These are phyloP conservation scores for Drosophila ogumai DNA, from an alignment of 1,140 invertebrate genomes.

Conservation along the genomic window DNA sequence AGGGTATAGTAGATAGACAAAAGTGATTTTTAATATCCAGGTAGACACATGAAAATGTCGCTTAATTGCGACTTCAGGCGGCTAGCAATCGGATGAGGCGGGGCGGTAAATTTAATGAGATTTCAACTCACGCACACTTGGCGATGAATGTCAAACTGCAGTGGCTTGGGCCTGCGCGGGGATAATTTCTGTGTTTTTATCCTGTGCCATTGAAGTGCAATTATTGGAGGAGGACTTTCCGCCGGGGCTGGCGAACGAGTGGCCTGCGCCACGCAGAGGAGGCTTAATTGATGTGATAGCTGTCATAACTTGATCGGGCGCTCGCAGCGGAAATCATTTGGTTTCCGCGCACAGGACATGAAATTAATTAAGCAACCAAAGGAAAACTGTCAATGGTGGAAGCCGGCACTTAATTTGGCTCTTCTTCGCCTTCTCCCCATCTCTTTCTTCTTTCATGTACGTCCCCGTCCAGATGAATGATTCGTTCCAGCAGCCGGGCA, in stretches of 20 bases:
- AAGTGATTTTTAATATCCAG: slow-evolving; percentile 52
- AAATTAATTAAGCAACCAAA: slow-evolving; percentile 57
- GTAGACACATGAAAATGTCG: slow-evolving; percentile 37
- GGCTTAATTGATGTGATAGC: slow-evolving; percentile 55
- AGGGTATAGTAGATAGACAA: slow-evolving; percentile 10
- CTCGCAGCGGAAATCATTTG: slow-evolving; percentile 40
- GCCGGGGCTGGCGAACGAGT: slow-evolving; percentile 18
- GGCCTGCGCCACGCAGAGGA: neutral
- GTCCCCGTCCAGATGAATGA: slow-evolving; percentile 88
- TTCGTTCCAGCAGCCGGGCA: slow-evolving; percentile 89
- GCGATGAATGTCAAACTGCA: slow-evolving; percentile 48
- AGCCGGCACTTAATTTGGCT: slow-evolving; percentile 51
- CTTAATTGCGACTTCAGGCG: slow-evolving; percentile 56
- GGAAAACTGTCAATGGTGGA: slow-evolving; percentile 48
- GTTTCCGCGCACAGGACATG: slow-evolving; percentile 39
- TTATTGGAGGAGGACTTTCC: slow-evolving; percentile 40
- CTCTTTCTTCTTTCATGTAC: slow-evolving; percentile 1
- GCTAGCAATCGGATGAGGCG: slow-evolving; percentile 11
- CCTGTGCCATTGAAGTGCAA: slow-evolving; percentile 41
- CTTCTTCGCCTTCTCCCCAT: slow-evolving; percentile 12
- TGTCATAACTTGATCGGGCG: slow-evolving; percentile 50
- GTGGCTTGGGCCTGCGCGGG: slow-evolving; percentile 13
- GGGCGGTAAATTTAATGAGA: slow-evolving; percentile 51
- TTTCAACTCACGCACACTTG: slow-evolving; percentile 45
- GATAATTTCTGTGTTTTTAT: slow-evolving; percentile 31